phyloP scores from a whole-genome alignment of 2,797 vertebrate genomes.

The Tadarida brasiliensis region DNA sequence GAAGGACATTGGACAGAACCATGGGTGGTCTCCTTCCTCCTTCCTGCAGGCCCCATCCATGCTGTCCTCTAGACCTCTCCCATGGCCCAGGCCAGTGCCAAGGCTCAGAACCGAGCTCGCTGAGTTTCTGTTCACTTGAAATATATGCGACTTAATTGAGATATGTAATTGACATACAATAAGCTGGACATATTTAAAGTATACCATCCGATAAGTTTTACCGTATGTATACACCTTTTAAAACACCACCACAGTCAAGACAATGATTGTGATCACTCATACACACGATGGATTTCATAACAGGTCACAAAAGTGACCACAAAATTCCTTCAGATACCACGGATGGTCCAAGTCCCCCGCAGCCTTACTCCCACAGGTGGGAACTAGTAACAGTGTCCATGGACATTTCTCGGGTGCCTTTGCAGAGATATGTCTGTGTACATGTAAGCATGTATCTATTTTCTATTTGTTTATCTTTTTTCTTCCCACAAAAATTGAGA shows the following conservation, averaged over 20 bases:
- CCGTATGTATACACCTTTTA: neutral
- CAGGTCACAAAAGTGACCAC: conserved; percentile 5
- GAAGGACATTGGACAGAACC: neutral
- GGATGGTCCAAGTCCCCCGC: neutral
- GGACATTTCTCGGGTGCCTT: neutral
- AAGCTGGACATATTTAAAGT: neutral
- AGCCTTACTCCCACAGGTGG: neutral
- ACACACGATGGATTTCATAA: neutral
- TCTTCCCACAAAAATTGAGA: neutral
- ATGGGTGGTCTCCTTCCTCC: neutral
- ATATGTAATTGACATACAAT: neutral
- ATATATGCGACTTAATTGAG: neutral
- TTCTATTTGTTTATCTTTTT: neutral
- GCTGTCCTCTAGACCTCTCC: neutral
- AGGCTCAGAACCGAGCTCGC: neutral
- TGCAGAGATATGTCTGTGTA: neutral
- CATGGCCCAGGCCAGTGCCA: neutral
- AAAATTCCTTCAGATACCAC: neutral
- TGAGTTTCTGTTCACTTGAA: neutral
- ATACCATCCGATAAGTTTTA: neutral
- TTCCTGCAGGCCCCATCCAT: neutral
- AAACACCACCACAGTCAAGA: neutral
- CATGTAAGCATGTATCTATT: neutral
- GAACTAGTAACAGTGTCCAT: neutral
- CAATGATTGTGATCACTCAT: neutral